Evolutionary conservation across 2,797 vertebrate genomes (phyloP), one percentile per base, ranked within the genome.

Genomic region (Anguilla anguilla): DNA sequence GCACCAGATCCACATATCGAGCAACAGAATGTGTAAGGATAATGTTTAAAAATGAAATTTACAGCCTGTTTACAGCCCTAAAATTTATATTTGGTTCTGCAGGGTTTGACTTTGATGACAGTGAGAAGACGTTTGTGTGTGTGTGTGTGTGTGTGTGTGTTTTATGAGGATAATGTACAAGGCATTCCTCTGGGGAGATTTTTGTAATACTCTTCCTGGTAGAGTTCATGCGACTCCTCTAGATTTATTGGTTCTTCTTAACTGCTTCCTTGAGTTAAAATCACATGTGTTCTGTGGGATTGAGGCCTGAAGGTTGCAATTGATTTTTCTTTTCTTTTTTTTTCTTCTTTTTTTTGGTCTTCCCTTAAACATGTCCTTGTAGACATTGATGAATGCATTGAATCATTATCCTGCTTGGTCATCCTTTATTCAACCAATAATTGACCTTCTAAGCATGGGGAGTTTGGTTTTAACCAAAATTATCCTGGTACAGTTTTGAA

Each of bases 201-300:
- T 3, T 64, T 22, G 11, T 61, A 64, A n/a, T 19, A 64, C 22
- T 64, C 61, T 64, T 64, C 61, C 61, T 25, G 61, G 61, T 25
- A n/a, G 61, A 64, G 25, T 22, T 64, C 25, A 2, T n/a, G 61
- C 13, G n/a, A 31, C 22, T 55, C 19, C 55, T 28, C 10, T 51
- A 84, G 83, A 57, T 57, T 57, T 61, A 22, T 55, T 39, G 51
- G 15, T 46, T 57, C 25, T 43, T 84, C 22, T 59, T 5, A 31
- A 17, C 28, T 19, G 28, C 28, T 31, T 28, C 46, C 83, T 28
- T 84, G 46, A 51, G 43, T 53, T 51, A n/a, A 55, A 13, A 11
- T 25, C 83, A 84, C 51, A 1, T 15, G 49, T 84, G 51, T 84
- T 84, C 49, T 55, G 28, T 84, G 28, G 83, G 25, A 84, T n/a